These are phyloP conservation scores for Alviniconcha strummeri DNA, from an alignment of 2,888 invertebrate genomes.

Conservation along the genomic window DNA sequence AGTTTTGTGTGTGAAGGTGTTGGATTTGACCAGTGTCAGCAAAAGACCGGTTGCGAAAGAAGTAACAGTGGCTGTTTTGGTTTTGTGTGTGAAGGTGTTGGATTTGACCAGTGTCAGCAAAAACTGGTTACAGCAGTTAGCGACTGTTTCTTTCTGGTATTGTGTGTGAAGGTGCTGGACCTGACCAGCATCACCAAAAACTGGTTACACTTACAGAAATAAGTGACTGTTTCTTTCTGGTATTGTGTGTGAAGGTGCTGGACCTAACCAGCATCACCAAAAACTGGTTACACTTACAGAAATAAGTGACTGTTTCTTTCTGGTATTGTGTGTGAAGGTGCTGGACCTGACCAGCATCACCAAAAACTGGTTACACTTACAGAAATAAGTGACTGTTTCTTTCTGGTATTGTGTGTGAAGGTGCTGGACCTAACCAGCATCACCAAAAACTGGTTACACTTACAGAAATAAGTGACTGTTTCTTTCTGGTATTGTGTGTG, in stretches of 20 bases:
- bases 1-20: not conserved
- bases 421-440: not conserved
- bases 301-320: not conserved
- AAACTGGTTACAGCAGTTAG: not conserved
- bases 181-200: not conserved
- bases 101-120: not conserved
- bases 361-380: not conserved
- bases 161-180: not conserved
- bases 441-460: not conserved
- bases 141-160: not conserved
- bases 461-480: not conserved
- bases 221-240: not conserved
- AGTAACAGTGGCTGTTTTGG: not conserved
- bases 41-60: not conserved
- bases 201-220: not conserved
- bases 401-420: not conserved
- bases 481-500: not conserved
- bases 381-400: not conserved
- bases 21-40: not conserved
- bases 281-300: not conserved
- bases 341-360: not conserved
- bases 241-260: not conserved
- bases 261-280: not conserved
- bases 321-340: not conserved
- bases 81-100: not conserved